phyloP scores from a whole-genome alignment of 2,797 vertebrate genomes.

The Ispidina picta region DNA sequence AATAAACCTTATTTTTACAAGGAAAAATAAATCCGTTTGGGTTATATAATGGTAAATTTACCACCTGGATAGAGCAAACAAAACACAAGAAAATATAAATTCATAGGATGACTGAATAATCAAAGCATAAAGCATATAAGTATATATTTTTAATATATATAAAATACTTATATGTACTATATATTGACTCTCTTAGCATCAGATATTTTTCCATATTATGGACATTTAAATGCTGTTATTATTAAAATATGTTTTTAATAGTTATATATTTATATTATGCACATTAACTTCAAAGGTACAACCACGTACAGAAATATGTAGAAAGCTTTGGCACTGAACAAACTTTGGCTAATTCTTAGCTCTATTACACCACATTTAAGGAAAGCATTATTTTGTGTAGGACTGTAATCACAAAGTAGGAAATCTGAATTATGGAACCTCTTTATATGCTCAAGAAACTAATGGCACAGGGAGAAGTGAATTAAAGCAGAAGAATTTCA shows the following conservation, averaged over 20 bases:
- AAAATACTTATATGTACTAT: not conserved
- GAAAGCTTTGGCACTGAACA: not conserved
- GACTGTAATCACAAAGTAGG: not conserved
- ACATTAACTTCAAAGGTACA: not conserved
- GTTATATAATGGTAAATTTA: slow-evolving; percentile 36
- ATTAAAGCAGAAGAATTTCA: not conserved
- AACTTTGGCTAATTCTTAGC: not conserved
- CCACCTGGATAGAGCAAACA: slow-evolving; percentile 37
- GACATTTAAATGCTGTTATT: no score
- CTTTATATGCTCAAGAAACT: not conserved
- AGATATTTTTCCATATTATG: not conserved
- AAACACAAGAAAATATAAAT: not conserved
- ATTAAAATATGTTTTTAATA: no score
- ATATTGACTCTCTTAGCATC: not conserved
- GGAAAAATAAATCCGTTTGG: slow-evolving; percentile 51
- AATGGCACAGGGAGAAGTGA: not conserved
- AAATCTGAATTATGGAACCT: not conserved
- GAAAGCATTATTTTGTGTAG: not conserved
- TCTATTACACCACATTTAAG: not conserved
- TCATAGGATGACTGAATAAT: slow-evolving; percentile 1
- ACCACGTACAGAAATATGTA: not conserved
- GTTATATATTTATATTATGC: not conserved
- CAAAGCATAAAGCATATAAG: not conserved
- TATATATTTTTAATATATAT: not conserved
- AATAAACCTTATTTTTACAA: slow-evolving; percentile 16